Base-by-base conservation (phyloP, 2,113 vertebrate species). In the Hippocampus mohnikei region DNA sequence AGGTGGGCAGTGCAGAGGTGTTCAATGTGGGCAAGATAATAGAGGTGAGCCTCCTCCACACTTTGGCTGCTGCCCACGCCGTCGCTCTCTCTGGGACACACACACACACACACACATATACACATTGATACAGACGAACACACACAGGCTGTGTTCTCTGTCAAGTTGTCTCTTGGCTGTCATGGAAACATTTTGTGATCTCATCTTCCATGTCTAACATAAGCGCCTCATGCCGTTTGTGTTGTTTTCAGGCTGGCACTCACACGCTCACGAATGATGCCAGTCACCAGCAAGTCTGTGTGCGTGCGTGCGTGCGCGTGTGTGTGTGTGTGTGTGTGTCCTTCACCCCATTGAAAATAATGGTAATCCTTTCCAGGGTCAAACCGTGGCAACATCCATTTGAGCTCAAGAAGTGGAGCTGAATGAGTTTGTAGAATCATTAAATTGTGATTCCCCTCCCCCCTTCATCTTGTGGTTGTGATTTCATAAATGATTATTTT, bases 161-260 rank as follows among this genome's bases (percentile, higher is more conserved):
- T 81, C 83, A 81, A 72, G 76, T 58, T 46, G 64, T 48, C 65
- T 85, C 53, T 81, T 69, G 79, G 75, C 68, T 85, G 80, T 76
- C 83, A 84, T 59, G 71, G 78, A 81, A 83, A 80, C 66, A 80
- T 74, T 69, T 75, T 76, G 73, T 79, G 73, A 83, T 82, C 69
- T 83, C 71, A 76, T 76, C 58, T 78, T 80, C 80, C 58, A n/a
- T 80, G 72, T 79, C 75, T 82, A 86, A 80, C 74, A 87, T 83
- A 83, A 88, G 87, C 70, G 73, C 82, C 84, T 86, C 73, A 81
- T 75, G 69, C 77, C 79, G 84, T 76, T 76, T 37, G 60, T 71
- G 70, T 61, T 48, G 87, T 84, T 88, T 88, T 88, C 83, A 89
- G 83, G 79, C 73, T 55, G 76, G 70, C 78, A 78, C 33, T 21